These are phyloP conservation scores for Tragelaphus imberbis DNA, from an alignment of 2,113 vertebrate genomes.

Conservation along the genomic window DNA sequence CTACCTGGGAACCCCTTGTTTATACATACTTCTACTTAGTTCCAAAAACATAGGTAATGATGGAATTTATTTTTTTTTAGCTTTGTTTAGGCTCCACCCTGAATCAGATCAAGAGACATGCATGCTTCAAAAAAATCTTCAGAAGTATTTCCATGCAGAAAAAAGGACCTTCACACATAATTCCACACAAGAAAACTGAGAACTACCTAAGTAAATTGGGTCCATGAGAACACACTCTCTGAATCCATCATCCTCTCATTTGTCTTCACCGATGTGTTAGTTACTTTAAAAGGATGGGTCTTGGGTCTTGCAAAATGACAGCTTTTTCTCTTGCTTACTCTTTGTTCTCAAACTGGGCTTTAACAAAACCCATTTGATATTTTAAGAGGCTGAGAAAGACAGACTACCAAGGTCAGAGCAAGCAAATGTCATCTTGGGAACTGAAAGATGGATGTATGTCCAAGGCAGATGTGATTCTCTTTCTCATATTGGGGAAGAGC, in stretches of 20 bases:
- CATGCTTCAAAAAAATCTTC: neutral
- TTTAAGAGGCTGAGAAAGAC: neutral
- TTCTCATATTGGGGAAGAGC: neutral
- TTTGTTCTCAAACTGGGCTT: slow-evolving; percentile 11
- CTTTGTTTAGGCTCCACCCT: neutral
- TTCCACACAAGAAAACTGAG: neutral
- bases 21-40: neutral
- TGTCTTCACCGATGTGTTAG: neutral
- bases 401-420: neutral
- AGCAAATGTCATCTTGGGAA: neutral
- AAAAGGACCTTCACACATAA: neutral
- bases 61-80: neutral
- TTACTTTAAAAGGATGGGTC: neutral
- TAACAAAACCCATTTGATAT: neutral
- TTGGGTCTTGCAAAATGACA: neutral
- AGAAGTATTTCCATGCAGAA: neutral
- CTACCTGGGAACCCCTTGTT: neutral
- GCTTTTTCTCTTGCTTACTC: neutral
- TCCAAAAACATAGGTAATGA: neutral
- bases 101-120: neutral
- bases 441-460: neutral
- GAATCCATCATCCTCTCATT: neutral
- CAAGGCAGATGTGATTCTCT: neutral
- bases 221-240: neutral
- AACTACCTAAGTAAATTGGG: neutral